Evolutionary conservation across 2,888 invertebrate species (phyloP).

Genomic region (Agrotis ipsilon): DNA sequence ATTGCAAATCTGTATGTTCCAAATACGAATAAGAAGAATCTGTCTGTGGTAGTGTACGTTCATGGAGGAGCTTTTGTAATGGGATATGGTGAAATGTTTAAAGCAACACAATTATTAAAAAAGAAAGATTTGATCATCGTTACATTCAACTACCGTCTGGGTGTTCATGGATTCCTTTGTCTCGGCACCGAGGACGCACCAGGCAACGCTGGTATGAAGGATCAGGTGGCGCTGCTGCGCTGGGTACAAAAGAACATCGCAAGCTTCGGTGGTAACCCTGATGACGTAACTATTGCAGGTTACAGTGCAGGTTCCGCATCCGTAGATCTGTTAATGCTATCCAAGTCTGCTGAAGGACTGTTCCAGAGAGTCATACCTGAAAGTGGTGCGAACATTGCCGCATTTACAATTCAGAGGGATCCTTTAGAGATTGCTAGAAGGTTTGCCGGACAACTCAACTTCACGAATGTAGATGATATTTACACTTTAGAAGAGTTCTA

Average conservation of each 20-base stretch:
- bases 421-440: slow-evolving; percentile 3
- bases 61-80: slow-evolving; percentile 69
- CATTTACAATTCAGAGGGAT: slow-evolving; percentile 14
- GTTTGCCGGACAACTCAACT: not conserved
- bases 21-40: not conserved
- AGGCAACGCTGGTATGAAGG: slow-evolving; percentile 79
- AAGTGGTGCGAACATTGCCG: slow-evolving; percentile 41
- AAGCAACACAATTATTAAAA: slow-evolving; percentile 56
- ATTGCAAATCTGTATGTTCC: slow-evolving; percentile 12
- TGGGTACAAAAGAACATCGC: slow-evolving; percentile 78
- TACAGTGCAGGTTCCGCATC: slow-evolving; percentile 1
- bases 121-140: slow-evolving; percentile 47
- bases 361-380: slow-evolving; percentile 75
- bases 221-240: slow-evolving; percentile 73
- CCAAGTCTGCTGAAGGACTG: slow-evolving; percentile 59
- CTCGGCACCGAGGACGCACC: slow-evolving; percentile 14
- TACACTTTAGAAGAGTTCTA: slow-evolving; percentile 75
- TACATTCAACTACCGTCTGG: slow-evolving; percentile 24
- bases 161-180: slow-evolving; percentile 12
- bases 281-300: slow-evolving; percentile 62
- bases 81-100: slow-evolving; percentile 61
- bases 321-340: slow-evolving; percentile 7
- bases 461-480: slow-evolving; percentile 68
- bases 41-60: slow-evolving; percentile 42
- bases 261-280: slow-evolving; percentile 75